Base-by-base conservation (phyloP, 2,113 vertebrate genomes). In the Nerophis lumbriciformis region DNA sequence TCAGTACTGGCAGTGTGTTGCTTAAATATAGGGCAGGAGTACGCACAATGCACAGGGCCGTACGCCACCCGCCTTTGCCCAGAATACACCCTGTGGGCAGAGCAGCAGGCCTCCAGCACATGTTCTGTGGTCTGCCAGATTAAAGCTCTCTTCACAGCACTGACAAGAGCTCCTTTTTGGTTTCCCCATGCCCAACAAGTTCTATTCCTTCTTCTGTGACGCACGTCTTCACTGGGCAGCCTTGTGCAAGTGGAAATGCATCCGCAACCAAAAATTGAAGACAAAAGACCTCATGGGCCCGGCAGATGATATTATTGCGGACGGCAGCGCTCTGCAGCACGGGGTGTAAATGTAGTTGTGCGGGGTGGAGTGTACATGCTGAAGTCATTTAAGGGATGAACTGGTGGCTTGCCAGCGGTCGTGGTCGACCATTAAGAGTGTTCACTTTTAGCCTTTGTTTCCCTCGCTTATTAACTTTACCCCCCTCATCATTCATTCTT, bases 381-480 rank as follows among this genome's bases (percentile, higher is more conserved):
- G 90, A 92, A 92, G 88, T 90, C 89, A 90, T 92, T 90, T 88
- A 83, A 92, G 86, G 88, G 84, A 87, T 85, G 83, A 89, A 89
- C 82, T 80, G 69, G 63, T 81, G 74, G 77, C 76, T 65, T 83
- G 88, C 91, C 90, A 88, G 87, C 75, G 70, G 83, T 81, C 68
- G 83, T 87, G 90, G 90, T 91, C 85, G 83, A 89, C 79, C 72
- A 85, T 81, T 88, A 83, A 78, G 44, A 21, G 55, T 73, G 86
- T 68, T 61, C 81, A 83, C 87, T 85, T 69, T 85, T 89, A 86
- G 77, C 91, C 89, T 89, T 86, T 91, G 92, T 87, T 93, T 91
- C 81, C 74, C 78, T 72, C 59, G 82, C 65, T 71, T 72, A 75
- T 75, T 71, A 72, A 80, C 83, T 77, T 75, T 38, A 65, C 62